Evolutionary conservation across 2,797 vertebrate genomes (phyloP).

Genomic region (Bryconaethiops microstoma): DNA sequence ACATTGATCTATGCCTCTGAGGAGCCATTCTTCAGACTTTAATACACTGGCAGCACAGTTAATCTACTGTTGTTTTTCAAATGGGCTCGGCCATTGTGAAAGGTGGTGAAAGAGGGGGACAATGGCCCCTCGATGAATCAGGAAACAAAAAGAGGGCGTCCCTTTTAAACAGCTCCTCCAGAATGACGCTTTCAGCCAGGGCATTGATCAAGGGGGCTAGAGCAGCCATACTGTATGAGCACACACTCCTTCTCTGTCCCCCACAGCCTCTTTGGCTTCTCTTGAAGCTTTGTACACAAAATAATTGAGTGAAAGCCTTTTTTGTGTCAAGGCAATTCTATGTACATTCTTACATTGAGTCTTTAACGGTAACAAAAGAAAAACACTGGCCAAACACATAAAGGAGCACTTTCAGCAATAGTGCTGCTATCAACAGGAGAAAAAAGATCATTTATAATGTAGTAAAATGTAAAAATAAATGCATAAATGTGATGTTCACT

Average conservation of each 20-base stretch:
- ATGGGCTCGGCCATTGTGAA: constrained; percentile 65
- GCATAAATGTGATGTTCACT: neutral
- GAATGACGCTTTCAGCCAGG: constrained; percentile 61
- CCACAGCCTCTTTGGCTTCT: constrained; percentile 42
- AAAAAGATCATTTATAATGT: neutral
- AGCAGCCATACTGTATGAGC: constrained; percentile 55
- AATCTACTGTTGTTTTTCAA: constrained; percentile 72
- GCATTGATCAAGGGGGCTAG: constrained; percentile 62
- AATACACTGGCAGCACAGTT: constrained; percentile 71
- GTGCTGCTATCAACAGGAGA: neutral
- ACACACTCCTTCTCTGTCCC: constrained; percentile 53
- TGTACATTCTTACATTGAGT: constrained; percentile 23
- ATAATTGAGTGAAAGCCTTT: constrained; percentile 39
- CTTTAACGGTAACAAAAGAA: constrained; percentile 14
- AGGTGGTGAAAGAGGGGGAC: constrained; percentile 61
- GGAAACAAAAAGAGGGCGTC: constrained; percentile 66
- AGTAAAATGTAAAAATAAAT: neutral
- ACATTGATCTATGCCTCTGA: constrained; percentile 63
- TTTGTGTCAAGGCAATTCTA: neutral
- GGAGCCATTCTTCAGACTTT: constrained; percentile 66
- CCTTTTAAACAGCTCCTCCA: constrained; percentile 65
- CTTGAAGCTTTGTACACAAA: constrained; percentile 53
- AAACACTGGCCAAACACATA: neutral
- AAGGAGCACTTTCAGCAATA: neutral
- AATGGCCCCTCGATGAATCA: constrained; percentile 64